phyloP scores from a whole-genome alignment of 2,113 vertebrate species.

The Nannospalax galili region DNA sequence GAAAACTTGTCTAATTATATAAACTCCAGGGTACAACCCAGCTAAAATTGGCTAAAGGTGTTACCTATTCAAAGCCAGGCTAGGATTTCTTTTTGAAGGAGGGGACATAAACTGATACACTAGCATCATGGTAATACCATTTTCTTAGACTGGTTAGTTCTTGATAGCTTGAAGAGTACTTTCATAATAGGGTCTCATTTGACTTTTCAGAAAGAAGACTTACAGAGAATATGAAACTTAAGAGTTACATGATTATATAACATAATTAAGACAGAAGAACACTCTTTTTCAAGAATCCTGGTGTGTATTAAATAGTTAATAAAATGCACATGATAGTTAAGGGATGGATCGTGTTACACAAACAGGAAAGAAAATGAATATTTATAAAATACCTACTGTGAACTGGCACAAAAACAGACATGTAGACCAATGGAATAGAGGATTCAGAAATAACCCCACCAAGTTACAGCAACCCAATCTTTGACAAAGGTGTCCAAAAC shows the following conservation, averaged over 20 bases:
- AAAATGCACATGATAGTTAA: not conserved
- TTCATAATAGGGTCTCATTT: not conserved
- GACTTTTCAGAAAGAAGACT: constrained; percentile 34
- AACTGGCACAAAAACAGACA: not conserved
- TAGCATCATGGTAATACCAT: not conserved
- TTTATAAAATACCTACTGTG: not conserved
- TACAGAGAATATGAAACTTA: not conserved
- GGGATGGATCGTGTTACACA: not conserved
- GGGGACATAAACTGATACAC: not conserved
- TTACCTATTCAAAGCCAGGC: not conserved
- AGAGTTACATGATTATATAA: constrained; percentile 1
- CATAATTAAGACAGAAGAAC: constrained; percentile 11
- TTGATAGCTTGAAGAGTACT: not conserved
- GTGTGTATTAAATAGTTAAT: constrained; percentile 44
- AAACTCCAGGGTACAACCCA: not conserved
- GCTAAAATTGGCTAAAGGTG: not conserved
- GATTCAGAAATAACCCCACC: not conserved
- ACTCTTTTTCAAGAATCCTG: not conserved
- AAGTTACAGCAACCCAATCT: not conserved
- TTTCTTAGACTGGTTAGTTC: not conserved
- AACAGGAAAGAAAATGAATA: constrained; percentile 12
- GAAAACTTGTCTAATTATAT: constrained; percentile 22
- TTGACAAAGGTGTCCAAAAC: not conserved
- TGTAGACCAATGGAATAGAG: not conserved
- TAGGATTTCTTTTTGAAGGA: not conserved